Base-by-base conservation (phyloP, 2,113 vertebrate genomes). In the Halichoeres trimaculatus region DNA sequence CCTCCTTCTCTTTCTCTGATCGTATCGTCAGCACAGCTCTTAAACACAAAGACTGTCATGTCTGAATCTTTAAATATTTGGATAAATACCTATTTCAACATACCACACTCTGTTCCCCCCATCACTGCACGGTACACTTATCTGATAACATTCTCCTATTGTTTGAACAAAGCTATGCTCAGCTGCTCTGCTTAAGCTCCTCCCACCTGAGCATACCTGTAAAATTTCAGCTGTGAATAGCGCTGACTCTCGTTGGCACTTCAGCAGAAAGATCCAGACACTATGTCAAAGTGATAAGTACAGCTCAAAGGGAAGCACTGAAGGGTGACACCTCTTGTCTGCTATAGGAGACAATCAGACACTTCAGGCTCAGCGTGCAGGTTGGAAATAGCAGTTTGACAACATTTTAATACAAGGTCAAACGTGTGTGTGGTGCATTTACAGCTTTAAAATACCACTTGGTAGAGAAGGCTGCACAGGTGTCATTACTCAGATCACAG, bases 161-260 rank as follows among this genome's bases (percentile, higher is more conserved):
- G 43, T 17, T 17, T 19, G 16, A 45, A 14, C 16, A 14, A 45
- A 3, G 43, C 43, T 45, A 19, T 8, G n/a, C 38, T 24, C 7
- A 10, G 0, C 3, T 13, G 1, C 22, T 6, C 16, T 38, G 5
- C 54, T 5, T 56, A 0, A 2, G n/a, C 35, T 8, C 10, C 24
- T 47, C 36, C 26, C 40, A 20, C 23, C 41, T 20, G 11, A 4
- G 24, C 16, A 52, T 30, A 20, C 19, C 35, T 61, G 17, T 38
- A 50, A 23, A 85, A 79, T 77, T 10, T 1, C n/a, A 59, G 13
- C 24, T 40, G 17, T 59, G 51, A 13, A 12, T 24, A 56, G 26
- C 50, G 30, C 58, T 4, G 11, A 40, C 30, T 73, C 58, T 14
- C 17, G 23, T 22, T 9, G 9, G 43, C 8, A 43, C 38, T 14